Base-by-base conservation (phyloP, 2,888 invertebrate species). In the Peribatodes rhomboidaria region DNA sequence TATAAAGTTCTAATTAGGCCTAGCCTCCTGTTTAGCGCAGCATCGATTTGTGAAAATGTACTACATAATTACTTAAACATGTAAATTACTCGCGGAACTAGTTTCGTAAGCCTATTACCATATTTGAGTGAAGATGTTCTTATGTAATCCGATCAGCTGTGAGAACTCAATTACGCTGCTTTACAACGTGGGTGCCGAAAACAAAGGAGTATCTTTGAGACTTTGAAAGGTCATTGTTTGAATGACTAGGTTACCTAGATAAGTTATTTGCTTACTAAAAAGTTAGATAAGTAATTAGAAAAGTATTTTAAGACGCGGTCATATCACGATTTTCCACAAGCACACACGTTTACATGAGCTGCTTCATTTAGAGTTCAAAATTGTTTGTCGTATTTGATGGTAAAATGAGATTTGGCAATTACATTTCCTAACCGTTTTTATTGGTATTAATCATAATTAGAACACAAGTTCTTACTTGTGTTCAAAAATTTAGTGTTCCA, bases 121-220 rank as follows among this genome's bases (percentile, higher is more conserved):
- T 59, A 20, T 55, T 64, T 42, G 31, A 49, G 65, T 20, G 58
- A 57, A 60, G 55, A 65, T 50, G n/a, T 37, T 35, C 39, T 65
- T 65, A 65, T 57, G 60, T 46, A 61, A 61, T 10, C 27, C 16
- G 53, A 54, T 64, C 46, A 54, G 54, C 58, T 65, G 69, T 71
- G 71, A 61, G 71, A 71, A 71, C 68, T 66, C 61, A 46, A 66
- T 71, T 69, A 68, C 61, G 62, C 61, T 49, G 60, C 52, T 49
- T 62, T 53, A 46, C 8, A 46, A 55, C 44, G 33, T 60, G 60
- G 44, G 59, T 54, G 61, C 33, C 50, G 54, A 65, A 10, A 68
- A 71, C 69, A 71, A 68, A 65, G 60, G 61, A 53, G 47, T 55
- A 60, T 14, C 41, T 50, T 56, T 10, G 53, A 33, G 37, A 14